Evolutionary conservation across 2,113 vertebrate species (phyloP).

Genomic region (Nesogale talazaci): DNA sequence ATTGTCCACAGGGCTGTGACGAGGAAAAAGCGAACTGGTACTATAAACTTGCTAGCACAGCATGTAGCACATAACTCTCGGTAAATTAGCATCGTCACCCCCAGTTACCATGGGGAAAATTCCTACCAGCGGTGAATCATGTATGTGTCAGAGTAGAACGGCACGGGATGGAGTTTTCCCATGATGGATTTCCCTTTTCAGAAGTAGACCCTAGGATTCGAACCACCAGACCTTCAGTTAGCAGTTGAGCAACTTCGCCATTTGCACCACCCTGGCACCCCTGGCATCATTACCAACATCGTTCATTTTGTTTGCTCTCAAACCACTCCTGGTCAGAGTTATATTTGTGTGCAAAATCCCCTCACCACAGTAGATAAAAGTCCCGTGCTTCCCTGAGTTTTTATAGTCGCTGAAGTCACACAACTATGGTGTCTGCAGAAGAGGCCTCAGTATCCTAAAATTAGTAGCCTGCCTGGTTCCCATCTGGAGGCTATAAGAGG

Average conservation of each 20-base stretch:
- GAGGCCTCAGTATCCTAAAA: constrained; percentile 33
- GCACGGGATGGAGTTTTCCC: not conserved
- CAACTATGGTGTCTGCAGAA: not conserved
- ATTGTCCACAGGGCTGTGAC: not conserved
- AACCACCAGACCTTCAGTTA: not conserved
- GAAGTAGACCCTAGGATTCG: not conserved
- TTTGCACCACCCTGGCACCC: not conserved
- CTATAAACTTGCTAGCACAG: not conserved
- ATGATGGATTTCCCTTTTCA: not conserved
- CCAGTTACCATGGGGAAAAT: not conserved
- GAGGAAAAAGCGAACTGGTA: not conserved
- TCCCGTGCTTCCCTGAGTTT: constrained; percentile 55
- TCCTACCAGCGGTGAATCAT: not conserved
- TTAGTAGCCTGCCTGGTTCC: not conserved
- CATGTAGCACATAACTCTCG: not conserved
- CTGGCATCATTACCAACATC: not conserved
- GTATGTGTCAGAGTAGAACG: not conserved
- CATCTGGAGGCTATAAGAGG: no score
- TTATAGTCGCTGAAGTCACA: not conserved
- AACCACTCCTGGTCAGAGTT: not conserved
- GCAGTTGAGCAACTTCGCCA: not conserved
- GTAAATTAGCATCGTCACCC: not conserved
- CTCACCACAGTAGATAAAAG: constrained; percentile 59
- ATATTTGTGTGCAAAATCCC: constrained; percentile 63
- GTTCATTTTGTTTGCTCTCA: not conserved